Conservation (phyloP, 2,888 invertebrate genomes). For the Theretra japonica region DNA sequence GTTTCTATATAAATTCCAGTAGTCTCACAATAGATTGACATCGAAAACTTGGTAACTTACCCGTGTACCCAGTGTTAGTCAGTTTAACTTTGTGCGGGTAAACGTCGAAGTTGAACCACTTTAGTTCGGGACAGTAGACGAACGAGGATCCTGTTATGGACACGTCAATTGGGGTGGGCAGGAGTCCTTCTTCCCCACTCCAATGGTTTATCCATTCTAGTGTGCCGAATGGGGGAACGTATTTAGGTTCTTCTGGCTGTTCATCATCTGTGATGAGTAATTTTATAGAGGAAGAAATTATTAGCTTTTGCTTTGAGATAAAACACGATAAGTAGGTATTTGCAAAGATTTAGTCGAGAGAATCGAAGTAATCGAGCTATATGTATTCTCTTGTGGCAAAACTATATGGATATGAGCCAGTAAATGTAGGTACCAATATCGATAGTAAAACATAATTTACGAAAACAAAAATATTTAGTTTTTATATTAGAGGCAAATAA, state of each 20-base stretch:
- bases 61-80: constrained; percentile 87
- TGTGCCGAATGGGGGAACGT: constrained; percentile 58
- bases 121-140: constrained; percentile 76
- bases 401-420: too few relatives aligned
- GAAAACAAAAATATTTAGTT: too few relatives aligned
- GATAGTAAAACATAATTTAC: too few relatives aligned
- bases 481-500: too few relatives aligned
- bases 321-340: too few relatives aligned
- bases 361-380: too few relatives aligned
- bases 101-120: constrained; percentile 85
- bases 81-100: constrained; percentile 87
- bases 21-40: constrained; percentile 10
- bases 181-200: constrained; percentile 64
- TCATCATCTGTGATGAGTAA: constrained; percentile 48
- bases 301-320: neutral
- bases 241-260: constrained; percentile 46
- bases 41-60: constrained; percentile 62
- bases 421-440: too few relatives aligned
- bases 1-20: neutral
- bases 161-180: constrained; percentile 71
- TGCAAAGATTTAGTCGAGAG: too few relatives aligned
- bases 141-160: constrained; percentile 69
- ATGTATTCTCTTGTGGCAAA: too few relatives aligned
- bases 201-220: constrained; percentile 69
- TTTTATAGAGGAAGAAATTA: neutral